These are phyloP conservation scores for Petrocephalus microphthalmus DNA, from an alignment of 2,113 vertebrate genomes.

Conservation along the genomic window DNA sequence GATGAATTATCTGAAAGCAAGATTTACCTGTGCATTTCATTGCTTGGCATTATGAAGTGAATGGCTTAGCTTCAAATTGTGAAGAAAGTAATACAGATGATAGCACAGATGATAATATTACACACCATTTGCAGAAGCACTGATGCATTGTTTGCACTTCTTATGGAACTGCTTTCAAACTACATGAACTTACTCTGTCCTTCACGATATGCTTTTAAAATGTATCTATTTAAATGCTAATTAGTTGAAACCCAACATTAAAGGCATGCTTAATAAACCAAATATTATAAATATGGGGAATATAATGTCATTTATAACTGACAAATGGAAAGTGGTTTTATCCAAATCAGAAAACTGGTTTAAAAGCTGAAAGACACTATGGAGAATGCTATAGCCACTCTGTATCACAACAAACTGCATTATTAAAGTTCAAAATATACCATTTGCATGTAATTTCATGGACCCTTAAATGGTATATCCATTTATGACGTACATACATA, in stretches of 20 bases:
- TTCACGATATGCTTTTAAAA: slow-evolving; percentile 51
- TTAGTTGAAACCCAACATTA: slow-evolving; percentile 44
- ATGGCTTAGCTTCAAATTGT: background rate
- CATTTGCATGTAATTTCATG: background rate
- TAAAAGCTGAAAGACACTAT: background rate
- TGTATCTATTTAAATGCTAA: slow-evolving; percentile 63
- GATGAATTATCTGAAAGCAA: slow-evolving; percentile 57
- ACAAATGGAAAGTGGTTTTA: background rate
- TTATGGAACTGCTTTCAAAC: slow-evolving; percentile 45
- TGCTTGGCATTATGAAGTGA: background rate
- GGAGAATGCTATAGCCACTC: background rate
- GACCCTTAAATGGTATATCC: background rate
- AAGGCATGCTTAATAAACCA: slow-evolving; percentile 30
- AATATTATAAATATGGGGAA: slow-evolving; percentile 24
- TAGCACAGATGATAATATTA: background rate
- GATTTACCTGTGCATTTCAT: slow-evolving; percentile 26
- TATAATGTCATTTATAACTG: background rate
- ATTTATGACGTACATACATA: background rate
- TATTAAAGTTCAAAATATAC: background rate
- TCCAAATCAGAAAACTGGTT: background rate
- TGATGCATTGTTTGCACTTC: slow-evolving; percentile 48
- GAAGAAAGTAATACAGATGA: background rate
- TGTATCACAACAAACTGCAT: background rate
- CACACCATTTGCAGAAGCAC: slow-evolving; percentile 50
- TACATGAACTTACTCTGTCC: slow-evolving; percentile 38